Evolutionary conservation across 2,797 vertebrate species (phyloP).

Genomic region (Rhabdomys pumilio): DNA sequence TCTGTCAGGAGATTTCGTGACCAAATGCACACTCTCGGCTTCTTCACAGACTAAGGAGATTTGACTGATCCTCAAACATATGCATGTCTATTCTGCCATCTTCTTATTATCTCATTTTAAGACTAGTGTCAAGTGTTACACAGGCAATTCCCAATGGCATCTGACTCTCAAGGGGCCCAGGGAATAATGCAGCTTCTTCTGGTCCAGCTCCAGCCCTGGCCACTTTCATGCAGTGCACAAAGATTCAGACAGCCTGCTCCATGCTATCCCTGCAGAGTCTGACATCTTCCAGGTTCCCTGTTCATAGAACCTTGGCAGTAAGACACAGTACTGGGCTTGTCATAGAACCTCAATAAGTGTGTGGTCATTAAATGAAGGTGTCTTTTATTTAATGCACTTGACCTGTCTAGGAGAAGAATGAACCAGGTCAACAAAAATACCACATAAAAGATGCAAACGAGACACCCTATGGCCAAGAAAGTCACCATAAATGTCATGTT

Average conservation of each 20-base stretch:
- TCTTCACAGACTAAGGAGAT: background rate
- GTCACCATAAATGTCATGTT: no score
- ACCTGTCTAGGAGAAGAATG: background rate
- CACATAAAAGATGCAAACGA: background rate
- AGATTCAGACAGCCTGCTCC: background rate
- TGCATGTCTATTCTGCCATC: background rate
- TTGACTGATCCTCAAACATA: background rate
- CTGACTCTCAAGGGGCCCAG: background rate
- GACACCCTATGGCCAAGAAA: background rate
- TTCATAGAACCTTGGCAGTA: background rate
- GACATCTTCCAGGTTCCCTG: rapidly evolving
- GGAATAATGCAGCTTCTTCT: background rate
- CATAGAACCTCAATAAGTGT: background rate
- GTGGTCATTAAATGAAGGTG: background rate
- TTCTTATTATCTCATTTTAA: background rate
- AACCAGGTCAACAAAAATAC: background rate
- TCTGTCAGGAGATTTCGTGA: background rate
- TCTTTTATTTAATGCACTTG: background rate
- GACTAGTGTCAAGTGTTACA: background rate
- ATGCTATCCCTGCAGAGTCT: rapidly evolving
- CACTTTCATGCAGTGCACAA: rapidly evolving
- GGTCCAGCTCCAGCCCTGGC: background rate
- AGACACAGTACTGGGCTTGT: background rate
- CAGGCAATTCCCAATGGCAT: background rate
- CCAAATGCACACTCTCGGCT: background rate